Base-by-base conservation (phyloP, 1,140 invertebrate genomes). In the Bombus superbus region DNA sequence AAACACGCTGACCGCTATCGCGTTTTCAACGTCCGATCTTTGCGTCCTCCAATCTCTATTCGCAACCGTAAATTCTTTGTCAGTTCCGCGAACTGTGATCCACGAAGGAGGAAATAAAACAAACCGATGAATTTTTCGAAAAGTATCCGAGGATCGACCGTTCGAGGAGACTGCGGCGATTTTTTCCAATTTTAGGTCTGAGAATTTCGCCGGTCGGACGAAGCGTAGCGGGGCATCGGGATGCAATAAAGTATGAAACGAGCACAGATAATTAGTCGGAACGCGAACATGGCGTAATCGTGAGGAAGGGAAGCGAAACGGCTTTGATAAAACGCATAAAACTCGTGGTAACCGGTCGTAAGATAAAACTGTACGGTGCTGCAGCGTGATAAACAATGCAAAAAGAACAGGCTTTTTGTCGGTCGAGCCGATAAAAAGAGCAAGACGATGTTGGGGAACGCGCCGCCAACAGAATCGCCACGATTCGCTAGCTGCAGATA, bases 271-370 rank as follows among this genome's bases (percentile, higher is more conserved):
- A 80, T 85, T 85, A 76, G 22, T 47, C 66, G 77, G 28, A n/a
- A 40, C 53, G 42, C 38, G 40, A n/a, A 15, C 53, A 18, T 59
- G 42, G 76, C 57, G 68, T 80, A 85, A 85, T 80, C 66, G 68
- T 25, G 25, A 85, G 78, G 40, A 80, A 89, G 89, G 89, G 85
- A 89, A 90, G 64, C 77, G 78, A 89, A 87, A 84, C 78, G 81
- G 74, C 38, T 22, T 32, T 57, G 89, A 90, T 90, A 89, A 69
- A 87, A 59, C 42, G 40, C 68, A 80, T 69, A 64, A 47, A 85
- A 79, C 89, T 59, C 73, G 85, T 75, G 86, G 86, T 32, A 81
- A 78, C 85, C 85, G 59, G 88, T 76, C 76, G 59, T 35, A 69
- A 22, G 88, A 89, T 89, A 87, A 90, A 73, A 42, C 84, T 84